These are phyloP conservation scores for Callipepla squamata DNA, from an alignment of 2,113 vertebrate genomes.

Conservation along the genomic window DNA sequence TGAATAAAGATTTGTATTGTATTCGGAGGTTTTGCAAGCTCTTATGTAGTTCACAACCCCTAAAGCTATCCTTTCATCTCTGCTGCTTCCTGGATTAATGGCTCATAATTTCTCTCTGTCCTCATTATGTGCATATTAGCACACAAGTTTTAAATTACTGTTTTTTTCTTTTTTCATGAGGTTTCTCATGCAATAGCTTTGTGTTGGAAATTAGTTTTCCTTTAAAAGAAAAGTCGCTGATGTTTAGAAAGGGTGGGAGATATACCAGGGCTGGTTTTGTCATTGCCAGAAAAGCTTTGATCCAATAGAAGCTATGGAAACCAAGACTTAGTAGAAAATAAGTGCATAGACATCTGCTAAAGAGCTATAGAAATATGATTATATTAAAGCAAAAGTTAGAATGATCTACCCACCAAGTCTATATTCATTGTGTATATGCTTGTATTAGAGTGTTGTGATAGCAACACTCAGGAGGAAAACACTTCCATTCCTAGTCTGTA, in stretches of 20 bases:
- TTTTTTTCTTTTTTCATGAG: not conserved
- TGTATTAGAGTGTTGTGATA: conserved; percentile 34
- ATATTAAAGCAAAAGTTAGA: conserved; percentile 53
- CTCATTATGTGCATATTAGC: not conserved
- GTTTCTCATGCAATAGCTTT: not conserved
- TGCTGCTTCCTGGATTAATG: conserved; percentile 32
- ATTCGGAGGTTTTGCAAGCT: conserved; percentile 19
- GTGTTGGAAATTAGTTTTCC: conserved; percentile 33
- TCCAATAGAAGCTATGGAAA: conserved; percentile 58
- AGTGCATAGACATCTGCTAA: conserved; percentile 41
- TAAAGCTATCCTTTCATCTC: not conserved
- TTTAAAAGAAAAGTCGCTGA: conserved; percentile 17
- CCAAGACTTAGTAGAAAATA: conserved; percentile 17
- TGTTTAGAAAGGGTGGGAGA: conserved; percentile 35
- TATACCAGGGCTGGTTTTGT: conserved; percentile 42
- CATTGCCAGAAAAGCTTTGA: conserved; percentile 54
- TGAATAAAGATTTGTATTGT: conserved; percentile 9
- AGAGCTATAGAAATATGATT: conserved; percentile 53
- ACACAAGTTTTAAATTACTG: not conserved
- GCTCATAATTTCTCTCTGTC: not conserved
- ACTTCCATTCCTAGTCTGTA: not conserved
- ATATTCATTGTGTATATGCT: not conserved
- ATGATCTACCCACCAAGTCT: not conserved
- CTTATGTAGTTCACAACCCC: not conserved
- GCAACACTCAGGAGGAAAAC: conserved; percentile 33